Base-by-base conservation (phyloP, 2,888 invertebrate genomes). In the Azorinus chamasolen region DNA sequence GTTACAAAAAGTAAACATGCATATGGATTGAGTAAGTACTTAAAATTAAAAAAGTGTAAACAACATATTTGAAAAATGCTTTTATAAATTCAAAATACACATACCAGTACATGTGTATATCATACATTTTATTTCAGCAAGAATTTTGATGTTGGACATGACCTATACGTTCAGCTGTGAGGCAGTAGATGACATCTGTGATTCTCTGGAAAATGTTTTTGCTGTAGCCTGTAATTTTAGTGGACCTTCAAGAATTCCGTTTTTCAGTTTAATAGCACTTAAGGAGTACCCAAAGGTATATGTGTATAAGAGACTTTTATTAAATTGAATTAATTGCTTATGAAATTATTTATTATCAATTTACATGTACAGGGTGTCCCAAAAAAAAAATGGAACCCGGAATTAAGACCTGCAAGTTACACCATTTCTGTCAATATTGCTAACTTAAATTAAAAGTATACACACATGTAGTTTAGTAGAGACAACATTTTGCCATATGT, bases 211-310 rank as follows among this genome's bases (percentile, higher is more conserved):
- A 37, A 86, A 89, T 63, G 62, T 89, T 22, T 85, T 91, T 57
- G 74, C 90, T 8, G 54, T 92, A 8, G 87, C 85, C 14, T 90
- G 90, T 75, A 87, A 81, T 70, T 71, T 91, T 68, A 77, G 82
- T 20, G 90, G 91, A 22, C 88, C 89, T 1, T 83, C 86, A 4
- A 75, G 89, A 37, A 82, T 91, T 18, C 90, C 90, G 6, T 86
- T 90, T 53, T 85, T 91, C 71, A 87, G 91, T 51, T 50, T 92
- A n/a, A 81, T 89, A 65, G 69, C 86, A 6, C 61, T 91, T 22
- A 71, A 81, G 16, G 61, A 73, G 14, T 86, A 85, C 48, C 87
- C 88, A 58, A 88, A 91, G 86, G 91, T 91, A 69, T 16, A n/a
- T 22, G 1, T 16, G 10, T n/a, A n/a, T n/a, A n/a, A n/a, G n/a